phyloP scores from a whole-genome alignment of 2,797 vertebrate species.

The Halcyon badia region DNA sequence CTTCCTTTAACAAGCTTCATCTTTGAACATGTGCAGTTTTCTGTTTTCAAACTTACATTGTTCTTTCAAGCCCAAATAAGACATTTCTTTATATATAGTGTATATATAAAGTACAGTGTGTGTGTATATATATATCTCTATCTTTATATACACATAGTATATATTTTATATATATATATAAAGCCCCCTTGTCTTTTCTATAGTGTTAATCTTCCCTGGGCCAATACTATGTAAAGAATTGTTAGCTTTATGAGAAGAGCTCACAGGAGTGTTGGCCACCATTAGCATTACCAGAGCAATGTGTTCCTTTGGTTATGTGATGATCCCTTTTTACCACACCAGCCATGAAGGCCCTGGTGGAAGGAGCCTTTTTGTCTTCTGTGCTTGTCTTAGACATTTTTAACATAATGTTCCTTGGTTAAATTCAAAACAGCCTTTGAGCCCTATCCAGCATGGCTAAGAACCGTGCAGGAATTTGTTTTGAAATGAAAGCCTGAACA shows the following conservation, averaged over 20 bases:
- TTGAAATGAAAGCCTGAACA: background rate
- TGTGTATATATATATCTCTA: background rate
- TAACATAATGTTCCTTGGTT: background rate
- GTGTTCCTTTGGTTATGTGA: background rate
- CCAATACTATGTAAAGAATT: background rate
- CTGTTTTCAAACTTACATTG: background rate
- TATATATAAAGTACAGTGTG: background rate
- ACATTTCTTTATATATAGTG: background rate
- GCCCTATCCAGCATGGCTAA: background rate
- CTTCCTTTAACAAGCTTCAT: background rate
- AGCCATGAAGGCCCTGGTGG: background rate
- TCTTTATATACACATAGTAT: background rate
- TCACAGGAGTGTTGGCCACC: background rate
- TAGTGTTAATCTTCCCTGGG: background rate
- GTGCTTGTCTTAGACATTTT: background rate
- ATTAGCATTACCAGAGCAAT: background rate
- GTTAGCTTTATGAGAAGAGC: background rate
- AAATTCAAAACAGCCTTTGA: background rate
- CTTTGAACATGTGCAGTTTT: background rate
- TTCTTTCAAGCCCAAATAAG: background rate
- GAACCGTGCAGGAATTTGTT: background rate
- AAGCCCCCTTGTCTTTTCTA: background rate
- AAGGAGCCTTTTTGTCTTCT: background rate
- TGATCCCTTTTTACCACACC: background rate
- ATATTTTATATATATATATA: background rate